These are phyloP conservation scores for Rhynchotus rufescens DNA, from an alignment of 2,797 vertebrate genomes.

Conservation along the genomic window DNA sequence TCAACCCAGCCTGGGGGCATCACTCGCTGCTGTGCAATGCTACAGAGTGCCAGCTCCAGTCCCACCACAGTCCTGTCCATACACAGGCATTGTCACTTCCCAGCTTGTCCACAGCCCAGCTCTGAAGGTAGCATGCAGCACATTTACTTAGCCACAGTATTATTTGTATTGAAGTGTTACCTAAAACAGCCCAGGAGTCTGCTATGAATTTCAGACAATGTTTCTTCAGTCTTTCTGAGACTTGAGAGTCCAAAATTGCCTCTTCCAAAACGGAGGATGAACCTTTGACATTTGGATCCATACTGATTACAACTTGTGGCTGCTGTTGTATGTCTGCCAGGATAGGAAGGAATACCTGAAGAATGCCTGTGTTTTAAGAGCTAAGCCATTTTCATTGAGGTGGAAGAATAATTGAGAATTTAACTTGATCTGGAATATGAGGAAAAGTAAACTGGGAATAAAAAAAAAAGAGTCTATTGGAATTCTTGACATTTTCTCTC, in stretches of 20 bases:
- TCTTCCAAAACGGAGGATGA: neutral
- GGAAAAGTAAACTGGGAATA: neutral
- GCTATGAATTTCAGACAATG: neutral
- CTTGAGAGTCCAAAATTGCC: neutral
- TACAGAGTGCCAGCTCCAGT: rapidly evolving
- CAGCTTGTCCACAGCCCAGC: neutral
- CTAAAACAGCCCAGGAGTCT: neutral
- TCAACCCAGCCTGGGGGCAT: too few species aligned
- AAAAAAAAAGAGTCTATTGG: neutral
- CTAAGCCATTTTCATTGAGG: neutral
- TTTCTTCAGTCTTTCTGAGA: neutral
- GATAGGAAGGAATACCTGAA: neutral
- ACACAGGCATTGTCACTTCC: rapidly evolving
- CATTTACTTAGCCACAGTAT: neutral
- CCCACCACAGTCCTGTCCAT: neutral
- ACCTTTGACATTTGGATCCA: neutral
- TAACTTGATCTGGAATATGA: neutral
- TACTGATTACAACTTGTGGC: neutral
- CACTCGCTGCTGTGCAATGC: rapidly evolving
- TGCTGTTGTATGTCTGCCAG: neutral
- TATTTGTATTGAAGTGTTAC: neutral
- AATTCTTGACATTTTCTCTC: neutral
- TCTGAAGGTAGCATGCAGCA: neutral
- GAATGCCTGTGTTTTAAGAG: neutral
- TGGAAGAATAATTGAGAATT: neutral